Base-by-base conservation (phyloP, 1,140 invertebrate species). In the Harpegnathos saltator region DNA sequence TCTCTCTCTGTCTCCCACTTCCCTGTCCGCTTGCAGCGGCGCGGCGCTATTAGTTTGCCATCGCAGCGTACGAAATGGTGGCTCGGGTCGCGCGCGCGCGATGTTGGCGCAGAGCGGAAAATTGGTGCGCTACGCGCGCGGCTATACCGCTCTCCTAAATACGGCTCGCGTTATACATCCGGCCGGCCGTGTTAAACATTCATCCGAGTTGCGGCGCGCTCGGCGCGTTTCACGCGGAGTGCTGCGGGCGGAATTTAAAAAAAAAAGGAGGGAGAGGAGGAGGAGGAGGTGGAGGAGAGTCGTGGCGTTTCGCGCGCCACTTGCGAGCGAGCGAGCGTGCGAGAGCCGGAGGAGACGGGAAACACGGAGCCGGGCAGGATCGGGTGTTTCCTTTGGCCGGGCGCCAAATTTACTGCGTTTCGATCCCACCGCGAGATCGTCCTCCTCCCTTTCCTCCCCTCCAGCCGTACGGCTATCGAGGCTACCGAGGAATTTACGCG, bases 151-250 rank as follows among this genome's bases (percentile, higher is more conserved):
- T 17, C 75, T 33, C 81, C 81, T 82, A 82, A 82, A 82, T 65
- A 63, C 48, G 61, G 26, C 50, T 82, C 77, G 7, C 24, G 44
- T 44, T 73, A 73, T 63, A 75, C 61, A 77, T 83, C 61, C 61
- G 72, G 62, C 48, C 81, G 83, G 69, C 61, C 73, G 75, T 75
- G 78, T 86, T 85, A 90, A 87, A 87, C 85, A 85, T 87, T 86
- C 88, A 89, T 84, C 82, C 82, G 59, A 48, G 73, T 83, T 71
- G 81, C 85, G 85, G 66, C 85, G 38, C 84, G 62, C 63, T 12
- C 77, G 83, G 80, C 44, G 24, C 72, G 38, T 44, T 44, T 86
- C 22, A 26, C 19, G 44, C 74, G 24, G 56, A 66, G 82, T 65
- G 38, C 38, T 77, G 73, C 52, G 62, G 56, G 44, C 56, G 44